Percentiles rank a stretch among this genome's conserved stretches.
Conservation (phyloP, 1,140 invertebrate genomes). For the Drosophila miranda region DNA sequence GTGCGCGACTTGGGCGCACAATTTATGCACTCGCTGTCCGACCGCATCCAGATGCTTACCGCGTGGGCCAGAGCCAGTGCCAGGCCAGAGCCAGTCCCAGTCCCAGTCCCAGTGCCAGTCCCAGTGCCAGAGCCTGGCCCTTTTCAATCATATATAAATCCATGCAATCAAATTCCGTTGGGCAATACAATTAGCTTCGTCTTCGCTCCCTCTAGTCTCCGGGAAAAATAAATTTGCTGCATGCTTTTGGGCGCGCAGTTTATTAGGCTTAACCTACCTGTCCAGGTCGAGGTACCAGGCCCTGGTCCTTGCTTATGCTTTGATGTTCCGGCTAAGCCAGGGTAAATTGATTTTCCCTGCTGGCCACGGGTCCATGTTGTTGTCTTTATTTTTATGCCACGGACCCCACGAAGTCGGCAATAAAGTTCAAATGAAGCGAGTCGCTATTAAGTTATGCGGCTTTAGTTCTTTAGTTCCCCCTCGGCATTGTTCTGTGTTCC, state of each 20-base stretch:
- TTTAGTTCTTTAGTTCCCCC: slow-evolving; percentile 35
- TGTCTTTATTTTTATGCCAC: slow-evolving; percentile 52
- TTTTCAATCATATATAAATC: slow-evolving; percentile 79
- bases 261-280: slow-evolving; percentile 70
- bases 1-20: slow-evolving; percentile 65
- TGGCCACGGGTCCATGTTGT: slow-evolving; percentile 16
- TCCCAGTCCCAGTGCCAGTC: not conserved
- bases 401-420: slow-evolving; percentile 45
- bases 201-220: slow-evolving; percentile 6
- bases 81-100: slow-evolving; percentile 5
- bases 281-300: slow-evolving; percentile 8
- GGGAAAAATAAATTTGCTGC: slow-evolving; percentile 46
- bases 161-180: slow-evolving; percentile 73
- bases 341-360: slow-evolving; percentile 73
- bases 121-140: slow-evolving; percentile 41
- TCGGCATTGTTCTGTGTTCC: slow-evolving; percentile 47
- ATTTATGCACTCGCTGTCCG: slow-evolving; percentile 65
- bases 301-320: slow-evolving; percentile 55
- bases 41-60: slow-evolving; percentile 47
- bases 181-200: slow-evolving; percentile 73
- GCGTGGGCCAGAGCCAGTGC: not conserved
- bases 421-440: slow-evolving; percentile 78
- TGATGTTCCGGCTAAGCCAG: slow-evolving; percentile 73
- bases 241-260: slow-evolving; percentile 69
- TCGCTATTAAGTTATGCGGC: slow-evolving; percentile 76